Base-by-base conservation (phyloP, 2,888 invertebrate species). In the Pinctada fucata region DNA sequence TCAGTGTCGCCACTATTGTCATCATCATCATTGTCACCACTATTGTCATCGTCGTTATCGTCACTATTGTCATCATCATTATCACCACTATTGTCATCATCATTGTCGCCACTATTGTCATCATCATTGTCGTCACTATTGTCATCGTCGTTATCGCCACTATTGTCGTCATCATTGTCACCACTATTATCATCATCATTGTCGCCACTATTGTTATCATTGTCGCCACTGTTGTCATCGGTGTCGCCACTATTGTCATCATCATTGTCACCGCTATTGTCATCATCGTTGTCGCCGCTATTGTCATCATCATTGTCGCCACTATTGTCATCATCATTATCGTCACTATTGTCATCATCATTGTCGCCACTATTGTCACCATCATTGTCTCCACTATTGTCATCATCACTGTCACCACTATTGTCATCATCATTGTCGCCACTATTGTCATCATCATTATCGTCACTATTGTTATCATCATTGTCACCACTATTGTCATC, bases 141-240 rank as follows among this genome's bases (percentile, higher is more conserved):
- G 49, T 70, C 13, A n/a, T 50, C 48, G 48, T 5, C 4, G 8
- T 2, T 49, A 70, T 2, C n/a, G 2, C 8, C 6, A n/a, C 13
- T 49, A 3, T 48, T 13, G 50, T 49, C n/a, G 10, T 49, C 49
- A 49, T 49, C 10, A 49, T n/a, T 13, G 16, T 48, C 50, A n/a
- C 10, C 13, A 45, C 5, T n/a, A 8, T 47, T 70, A 70, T 70
- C 13, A 4, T 70, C 70, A 48, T 70, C n/a, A n/a, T 70, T 49
- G 50, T 48, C 10, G n/a, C 6, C 48, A n/a, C 16, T 49, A 48
- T 10, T 69, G 16, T 70, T 49, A 16, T 70, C 49, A 16, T 4
- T n/a, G 3, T 49, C 49, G 45, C 16, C 3, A 2, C 6, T 13
- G 49, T 70, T 10, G 3, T 48, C 8, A 2, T 58, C 72, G 10